These are phyloP conservation scores for Lochmaea capreae DNA, from an alignment of 2,888 invertebrate species.

Conservation along the genomic window DNA sequence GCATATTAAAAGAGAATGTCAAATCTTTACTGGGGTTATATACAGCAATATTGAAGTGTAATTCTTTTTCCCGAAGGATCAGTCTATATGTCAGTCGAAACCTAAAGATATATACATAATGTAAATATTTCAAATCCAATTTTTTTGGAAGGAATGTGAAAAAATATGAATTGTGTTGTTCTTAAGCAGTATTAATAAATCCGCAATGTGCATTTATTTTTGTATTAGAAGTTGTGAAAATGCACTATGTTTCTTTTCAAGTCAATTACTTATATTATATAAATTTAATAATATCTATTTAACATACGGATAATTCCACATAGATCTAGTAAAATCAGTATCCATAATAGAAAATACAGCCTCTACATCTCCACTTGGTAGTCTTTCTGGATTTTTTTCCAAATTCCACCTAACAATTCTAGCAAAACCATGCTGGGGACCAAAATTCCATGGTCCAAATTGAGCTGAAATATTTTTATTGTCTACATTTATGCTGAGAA, in stretches of 20 bases:
- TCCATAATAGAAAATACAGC: slow-evolving; percentile 93
- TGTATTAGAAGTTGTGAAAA: no score
- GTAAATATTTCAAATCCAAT: not conserved
- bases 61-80: slow-evolving; percentile 89
- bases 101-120: slow-evolving; percentile 64
- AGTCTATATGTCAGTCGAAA: slow-evolving; percentile 93
- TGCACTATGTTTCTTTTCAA: not conserved
- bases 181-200: no score
- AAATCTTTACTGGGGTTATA: slow-evolving; percentile 94
- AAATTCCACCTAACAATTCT: slow-evolving; percentile 92
- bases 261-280: no score
- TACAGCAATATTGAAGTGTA: slow-evolving; percentile 93
- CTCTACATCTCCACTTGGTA: slow-evolving; percentile 92
- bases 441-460: slow-evolving; percentile 95
- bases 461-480: slow-evolving; percentile 75
- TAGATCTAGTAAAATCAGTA: slow-evolving; percentile 89
- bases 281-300: not conserved
- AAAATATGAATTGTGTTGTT: no score
- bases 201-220: no score
- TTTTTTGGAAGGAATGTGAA: no score
- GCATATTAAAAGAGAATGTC: slow-evolving; percentile 90
- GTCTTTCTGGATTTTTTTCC: slow-evolving; percentile 87
- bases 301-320: slow-evolving; percentile 93
- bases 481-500: slow-evolving; percentile 6
- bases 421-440: slow-evolving; percentile 97